Conservation (phyloP, 2,797 vertebrate species). For the Pogoniulus pusillus region DNA sequence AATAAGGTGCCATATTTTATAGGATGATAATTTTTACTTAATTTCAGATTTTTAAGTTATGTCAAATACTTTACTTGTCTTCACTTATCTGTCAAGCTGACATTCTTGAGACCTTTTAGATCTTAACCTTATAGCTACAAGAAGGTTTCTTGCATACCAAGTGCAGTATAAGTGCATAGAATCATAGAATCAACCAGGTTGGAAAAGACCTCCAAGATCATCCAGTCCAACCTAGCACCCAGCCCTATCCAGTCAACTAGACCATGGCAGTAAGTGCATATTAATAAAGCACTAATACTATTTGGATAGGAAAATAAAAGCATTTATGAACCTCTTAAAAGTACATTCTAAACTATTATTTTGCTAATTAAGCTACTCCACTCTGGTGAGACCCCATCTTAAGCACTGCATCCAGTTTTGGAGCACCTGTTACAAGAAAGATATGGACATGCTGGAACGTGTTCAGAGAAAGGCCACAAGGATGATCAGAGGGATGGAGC, state of each 20-base stretch:
- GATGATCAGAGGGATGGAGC: too few species aligned
- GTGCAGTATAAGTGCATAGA: too few species aligned
- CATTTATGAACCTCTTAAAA: slow-evolving; percentile 64
- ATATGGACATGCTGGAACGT: too few species aligned
- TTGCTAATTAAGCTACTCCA: slow-evolving; percentile 65
- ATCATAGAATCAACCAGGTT: too few species aligned
- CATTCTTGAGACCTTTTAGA: not conserved
- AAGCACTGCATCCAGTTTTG: too few species aligned
- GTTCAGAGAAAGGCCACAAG: too few species aligned
- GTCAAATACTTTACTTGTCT: not conserved
- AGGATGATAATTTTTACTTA: not conserved
- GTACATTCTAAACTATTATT: slow-evolving; percentile 52
- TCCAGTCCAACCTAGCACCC: too few species aligned
- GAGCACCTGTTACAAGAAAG: too few species aligned
- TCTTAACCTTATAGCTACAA: not conserved
- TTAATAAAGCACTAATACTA: slow-evolving; percentile 71
- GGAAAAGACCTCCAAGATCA: too few species aligned
- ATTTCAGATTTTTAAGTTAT: not conserved
- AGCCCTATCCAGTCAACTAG: too few species aligned
- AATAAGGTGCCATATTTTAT: not conserved
- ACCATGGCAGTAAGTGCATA: too few species aligned
- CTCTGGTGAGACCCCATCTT: too few species aligned
- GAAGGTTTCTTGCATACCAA: slow-evolving; percentile 3
- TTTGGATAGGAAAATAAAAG: slow-evolving; percentile 62
- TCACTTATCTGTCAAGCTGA: not conserved